Evolutionary conservation across 2,888 invertebrate species (phyloP).

Genomic region (Nymphalis urticae): DNA sequence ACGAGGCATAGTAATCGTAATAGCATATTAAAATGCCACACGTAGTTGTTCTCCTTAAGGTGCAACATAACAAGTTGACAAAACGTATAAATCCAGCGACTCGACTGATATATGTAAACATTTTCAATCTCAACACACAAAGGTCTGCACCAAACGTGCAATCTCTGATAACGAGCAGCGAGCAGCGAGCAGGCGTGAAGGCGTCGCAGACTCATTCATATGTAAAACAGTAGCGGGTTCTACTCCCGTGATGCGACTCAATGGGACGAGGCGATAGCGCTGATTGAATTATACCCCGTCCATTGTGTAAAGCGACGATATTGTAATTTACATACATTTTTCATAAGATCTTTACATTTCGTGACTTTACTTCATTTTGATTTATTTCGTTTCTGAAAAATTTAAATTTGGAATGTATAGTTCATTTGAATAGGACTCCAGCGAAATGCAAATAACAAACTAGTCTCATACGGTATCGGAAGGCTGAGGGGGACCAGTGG

Average conservation of each 20-base stretch:
- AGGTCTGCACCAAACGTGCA: constrained; percentile 12
- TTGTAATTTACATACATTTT: constrained; percentile 33
- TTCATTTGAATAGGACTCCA: no score
- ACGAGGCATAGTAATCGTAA: no score
- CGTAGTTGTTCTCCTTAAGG: no score
- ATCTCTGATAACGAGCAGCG: constrained; percentile 16
- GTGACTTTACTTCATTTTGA: background rate
- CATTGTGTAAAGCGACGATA: constrained; percentile 24
- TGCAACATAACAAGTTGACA: background rate
- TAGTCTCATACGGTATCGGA: no score
- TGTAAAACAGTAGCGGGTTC: constrained; percentile 28
- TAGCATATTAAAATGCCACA: no score
- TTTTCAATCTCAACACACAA: constrained; percentile 13
- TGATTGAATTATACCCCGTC: constrained; percentile 33
- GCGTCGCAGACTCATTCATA: constrained; percentile 28
- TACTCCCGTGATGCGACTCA: constrained; percentile 9
- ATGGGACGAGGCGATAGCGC: constrained; percentile 19
- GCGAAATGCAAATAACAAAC: no score
- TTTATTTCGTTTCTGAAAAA: constrained; percentile 1
- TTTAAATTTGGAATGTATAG: background rate
- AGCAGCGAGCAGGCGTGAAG: constrained; percentile 10
- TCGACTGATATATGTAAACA: constrained; percentile 7
- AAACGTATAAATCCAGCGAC: background rate
- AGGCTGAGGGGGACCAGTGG: no score
- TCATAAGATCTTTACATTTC: constrained; percentile 22